These are phyloP conservation scores for Athalia circularis DNA, from an alignment of 2,888 invertebrate species.

Conservation along the genomic window DNA sequence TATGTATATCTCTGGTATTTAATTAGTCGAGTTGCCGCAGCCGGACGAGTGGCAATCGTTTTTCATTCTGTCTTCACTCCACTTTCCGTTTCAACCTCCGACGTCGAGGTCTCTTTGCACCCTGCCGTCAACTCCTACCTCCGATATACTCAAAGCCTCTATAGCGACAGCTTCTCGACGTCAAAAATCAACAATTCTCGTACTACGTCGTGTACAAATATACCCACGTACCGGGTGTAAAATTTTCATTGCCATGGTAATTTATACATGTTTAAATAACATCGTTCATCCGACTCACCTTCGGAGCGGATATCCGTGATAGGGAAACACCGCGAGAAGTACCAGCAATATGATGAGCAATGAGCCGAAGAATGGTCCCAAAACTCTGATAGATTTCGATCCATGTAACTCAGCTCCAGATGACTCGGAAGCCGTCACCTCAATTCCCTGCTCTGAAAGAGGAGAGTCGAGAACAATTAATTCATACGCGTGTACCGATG, in stretches of 20 bases:
- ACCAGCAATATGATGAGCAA: constrained; percentile 59
- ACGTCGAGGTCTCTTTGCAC: not conserved
- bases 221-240: too few species aligned
- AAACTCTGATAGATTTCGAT: constrained; percentile 52
- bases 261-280: too few species aligned
- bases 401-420: constrained; percentile 61
- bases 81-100: not conserved
- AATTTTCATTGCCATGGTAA: too few species aligned
- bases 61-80: constrained; percentile 15
- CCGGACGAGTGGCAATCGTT: constrained; percentile 23
- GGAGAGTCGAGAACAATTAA: constrained; percentile 22
- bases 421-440: constrained; percentile 52
- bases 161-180: not conserved
- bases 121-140: not conserved
- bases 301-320: constrained; percentile 63
- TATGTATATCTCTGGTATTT: constrained; percentile 11
- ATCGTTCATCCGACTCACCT: constrained; percentile 62
- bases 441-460: constrained; percentile 58
- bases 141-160: not conserved
- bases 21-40: constrained; percentile 26
- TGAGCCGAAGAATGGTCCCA: constrained; percentile 62
- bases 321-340: constrained; percentile 57
- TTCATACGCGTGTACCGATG: not conserved
- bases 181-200: not conserved
- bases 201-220: too few species aligned